phyloP scores from a whole-genome alignment of 2,888 invertebrate species.

The Colostygia pectinataria region DNA sequence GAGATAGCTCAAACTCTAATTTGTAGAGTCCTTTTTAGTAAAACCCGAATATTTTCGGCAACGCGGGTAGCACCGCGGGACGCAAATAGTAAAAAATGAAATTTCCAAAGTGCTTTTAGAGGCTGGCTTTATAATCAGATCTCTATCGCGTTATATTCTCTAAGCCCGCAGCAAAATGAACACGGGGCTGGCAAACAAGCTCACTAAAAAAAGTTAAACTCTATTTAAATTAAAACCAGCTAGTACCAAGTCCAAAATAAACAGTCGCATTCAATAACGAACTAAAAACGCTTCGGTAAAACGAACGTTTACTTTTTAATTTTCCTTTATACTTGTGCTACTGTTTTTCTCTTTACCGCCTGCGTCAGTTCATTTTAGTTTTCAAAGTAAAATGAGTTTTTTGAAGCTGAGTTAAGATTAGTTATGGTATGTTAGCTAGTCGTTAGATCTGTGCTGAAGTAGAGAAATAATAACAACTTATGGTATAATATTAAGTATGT shows the following conservation, averaged over 20 bases:
- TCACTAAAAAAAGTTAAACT: conserved; percentile 1
- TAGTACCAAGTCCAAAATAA: conserved; percentile 16
- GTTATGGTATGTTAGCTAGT: neutral
- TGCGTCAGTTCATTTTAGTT: neutral
- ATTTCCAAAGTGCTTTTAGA: too few relatives aligned
- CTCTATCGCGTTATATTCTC: too few relatives aligned
- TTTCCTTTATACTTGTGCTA: conserved; percentile 13
- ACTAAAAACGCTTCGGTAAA: conserved; percentile 9
- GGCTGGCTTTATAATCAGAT: too few relatives aligned
- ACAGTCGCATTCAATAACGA: conserved; percentile 24
- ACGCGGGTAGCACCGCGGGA: too few relatives aligned
- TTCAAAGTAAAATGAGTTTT: neutral
- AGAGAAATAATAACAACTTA: too few relatives aligned
- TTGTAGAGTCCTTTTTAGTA: too few relatives aligned
- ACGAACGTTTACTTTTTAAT: conserved; percentile 16
- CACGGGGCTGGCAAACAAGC: neutral
- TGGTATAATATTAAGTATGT: too few relatives aligned
- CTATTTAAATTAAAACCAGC: conserved; percentile 14
- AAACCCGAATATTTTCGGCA: too few relatives aligned
- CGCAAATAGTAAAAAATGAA: neutral
- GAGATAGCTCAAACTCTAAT: too few relatives aligned
- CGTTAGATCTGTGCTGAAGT: too few relatives aligned
- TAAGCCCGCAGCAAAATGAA: conserved; percentile 2
- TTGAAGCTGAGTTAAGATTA: neutral
- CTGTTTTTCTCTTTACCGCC: conserved; percentile 7